phyloP scores from a whole-genome alignment of 2,888 invertebrate genomes.

The Drosophila crucigera region DNA sequence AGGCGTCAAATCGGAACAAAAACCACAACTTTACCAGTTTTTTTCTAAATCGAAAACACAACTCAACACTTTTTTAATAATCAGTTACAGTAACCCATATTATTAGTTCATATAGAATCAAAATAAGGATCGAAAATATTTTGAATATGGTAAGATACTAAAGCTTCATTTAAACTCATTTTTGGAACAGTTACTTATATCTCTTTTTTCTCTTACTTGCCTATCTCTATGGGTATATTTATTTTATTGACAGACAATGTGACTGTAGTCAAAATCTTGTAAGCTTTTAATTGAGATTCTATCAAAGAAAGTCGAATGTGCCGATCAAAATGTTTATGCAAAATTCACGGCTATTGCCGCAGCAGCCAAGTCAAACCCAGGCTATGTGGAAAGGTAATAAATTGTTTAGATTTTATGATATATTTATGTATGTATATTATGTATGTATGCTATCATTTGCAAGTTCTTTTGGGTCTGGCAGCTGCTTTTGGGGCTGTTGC shows the following conservation, averaged over 20 bases:
- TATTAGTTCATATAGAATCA: not conserved
- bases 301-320: not conserved
- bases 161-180: not conserved
- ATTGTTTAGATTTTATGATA: constrained; percentile 8
- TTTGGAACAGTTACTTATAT: not conserved
- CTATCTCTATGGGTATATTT: too few relatives aligned
- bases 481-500: constrained; percentile 29
- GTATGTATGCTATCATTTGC: constrained; percentile 17
- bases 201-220: not conserved
- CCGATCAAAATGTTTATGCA: constrained; percentile 1
- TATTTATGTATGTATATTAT: not conserved
- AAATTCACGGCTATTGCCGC: not conserved
- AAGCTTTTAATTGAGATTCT: constrained; percentile 2
- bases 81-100: not conserved
- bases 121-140: not conserved
- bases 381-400: constrained; percentile 10
- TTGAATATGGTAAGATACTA: not conserved
- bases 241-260: not conserved
- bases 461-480: constrained; percentile 7
- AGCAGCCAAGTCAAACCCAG: not conserved
- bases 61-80: not conserved
- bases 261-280: not conserved
- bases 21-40: not conserved
- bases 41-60: not conserved
- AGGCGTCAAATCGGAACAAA: not conserved